Conservation (phyloP, 1,140 invertebrate genomes). For the Maconellicoccus hirsutus region DNA sequence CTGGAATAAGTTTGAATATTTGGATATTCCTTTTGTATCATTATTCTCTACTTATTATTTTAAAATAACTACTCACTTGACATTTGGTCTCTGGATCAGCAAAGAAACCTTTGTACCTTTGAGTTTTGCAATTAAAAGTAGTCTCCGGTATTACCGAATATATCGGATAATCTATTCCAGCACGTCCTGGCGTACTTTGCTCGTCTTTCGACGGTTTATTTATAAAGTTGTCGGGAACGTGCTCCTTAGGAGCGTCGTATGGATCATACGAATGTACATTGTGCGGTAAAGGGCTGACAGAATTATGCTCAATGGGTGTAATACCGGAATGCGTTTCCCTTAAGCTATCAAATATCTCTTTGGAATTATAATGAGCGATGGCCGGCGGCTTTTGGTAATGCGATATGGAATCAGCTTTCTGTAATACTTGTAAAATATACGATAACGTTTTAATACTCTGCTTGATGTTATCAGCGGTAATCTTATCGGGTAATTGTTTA, state of each 20-base stretch:
- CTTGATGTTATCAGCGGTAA: slow-evolving; percentile 61
- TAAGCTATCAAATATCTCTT: neutral
- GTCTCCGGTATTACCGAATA: slow-evolving; percentile 63
- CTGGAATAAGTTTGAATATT: too few species aligned
- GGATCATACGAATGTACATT: neutral
- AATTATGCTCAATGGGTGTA: slow-evolving; percentile 14
- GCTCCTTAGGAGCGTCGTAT: slow-evolving; percentile 16
- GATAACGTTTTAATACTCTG: slow-evolving; percentile 61
- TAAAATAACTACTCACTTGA: slow-evolving; percentile 60
- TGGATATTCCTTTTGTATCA: too few species aligned
- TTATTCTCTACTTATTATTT: too few species aligned
- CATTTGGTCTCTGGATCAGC: slow-evolving; percentile 75
- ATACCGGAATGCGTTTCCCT: neutral
- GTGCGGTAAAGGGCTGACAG: slow-evolving; percentile 1
- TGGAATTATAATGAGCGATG: neutral
- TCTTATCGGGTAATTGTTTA: slow-evolving; percentile 56
- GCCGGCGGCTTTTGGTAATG: neutral
- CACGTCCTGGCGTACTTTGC: slow-evolving; percentile 59
- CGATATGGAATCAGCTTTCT: slow-evolving; percentile 26
- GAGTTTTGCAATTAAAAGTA: slow-evolving; percentile 66
- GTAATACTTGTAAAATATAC: slow-evolving; percentile 40
- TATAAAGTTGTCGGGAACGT: neutral
- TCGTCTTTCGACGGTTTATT: slow-evolving; percentile 30
- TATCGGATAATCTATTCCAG: slow-evolving; percentile 72
- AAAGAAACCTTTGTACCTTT: slow-evolving; percentile 81